Evolutionary conservation across 2,797 vertebrate species (phyloP), one percentile per base, ranked within the genome.

Genomic region (Enteromius mattozi): DNA sequence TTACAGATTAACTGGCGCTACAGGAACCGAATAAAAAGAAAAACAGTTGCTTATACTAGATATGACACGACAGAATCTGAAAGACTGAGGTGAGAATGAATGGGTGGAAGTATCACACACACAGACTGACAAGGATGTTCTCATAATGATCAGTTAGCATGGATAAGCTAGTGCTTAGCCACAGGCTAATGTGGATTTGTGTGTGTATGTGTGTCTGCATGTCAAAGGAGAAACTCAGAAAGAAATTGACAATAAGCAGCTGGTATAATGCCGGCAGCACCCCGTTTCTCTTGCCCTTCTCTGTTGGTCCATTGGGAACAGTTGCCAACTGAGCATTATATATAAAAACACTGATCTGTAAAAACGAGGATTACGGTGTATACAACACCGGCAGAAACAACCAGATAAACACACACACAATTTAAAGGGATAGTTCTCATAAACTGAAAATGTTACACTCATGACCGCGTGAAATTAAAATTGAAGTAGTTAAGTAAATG

Each of bases 71-170:
- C 42, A 84, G 47, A 83, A 85, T 54, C 66, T 54, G 71, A 59
- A 42, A 83, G 80, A 30, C 40, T 40, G 47, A 6, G 75, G 72
- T 51, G 30, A 84, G 59, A 84, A 54, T 42, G 63, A 59, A 76
- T 49, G 27, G 63, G 70, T 51, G 63, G 35, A 45, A 0, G 16
- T 63, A 80, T 69, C 56, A 68, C 63, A 87, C 42, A 81, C 66
- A 56, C 51, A 56, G 37, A 47, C 54, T n/a, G 27, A 77, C 19
- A 74, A 69, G 33, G 33, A 81, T 71, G 71, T 75, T 75, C 56
- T 56, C 9, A 70, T 76, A 86, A 79, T 85, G 83, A 85, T 59
- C 40, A 61, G 76, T 85, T 86, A 66, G 61, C 14, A 82, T 82
- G 17, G 70, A 68, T 84, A 74, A 71, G 78, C 24, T 2, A 59